These are phyloP conservation scores for Anabas testudineus DNA, from an alignment of 2,797 vertebrate species.

Conservation along the genomic window DNA sequence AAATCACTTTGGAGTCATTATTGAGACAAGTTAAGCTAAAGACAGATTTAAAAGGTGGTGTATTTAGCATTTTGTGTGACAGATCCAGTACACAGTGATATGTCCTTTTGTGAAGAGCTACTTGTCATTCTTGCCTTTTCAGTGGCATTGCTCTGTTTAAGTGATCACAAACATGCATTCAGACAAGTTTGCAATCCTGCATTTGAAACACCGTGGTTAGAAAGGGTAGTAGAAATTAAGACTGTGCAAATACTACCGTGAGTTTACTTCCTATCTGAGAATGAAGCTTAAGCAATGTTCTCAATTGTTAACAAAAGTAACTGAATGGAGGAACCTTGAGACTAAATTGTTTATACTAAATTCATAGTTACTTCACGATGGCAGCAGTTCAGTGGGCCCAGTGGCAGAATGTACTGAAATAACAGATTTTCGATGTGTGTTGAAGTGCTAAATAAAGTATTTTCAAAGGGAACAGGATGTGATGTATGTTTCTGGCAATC, in stretches of 20 bases:
- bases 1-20: neutral
- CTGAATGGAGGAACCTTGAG: too few relatives aligned
- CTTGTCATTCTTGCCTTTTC: neutral
- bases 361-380: too few relatives aligned
- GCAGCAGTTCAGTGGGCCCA: too few relatives aligned
- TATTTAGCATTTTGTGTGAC: conserved; percentile 12
- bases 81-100: neutral
- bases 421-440: conserved; percentile 1
- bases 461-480: conserved; percentile 10
- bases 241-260: neutral
- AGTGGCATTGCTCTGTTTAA: neutral
- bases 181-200: conserved; percentile 23
- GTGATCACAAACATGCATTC: conserved; percentile 24
- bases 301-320: too few relatives aligned
- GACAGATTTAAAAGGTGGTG: conserved; percentile 13
- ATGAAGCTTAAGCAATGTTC: too few relatives aligned
- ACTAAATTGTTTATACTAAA: too few relatives aligned
- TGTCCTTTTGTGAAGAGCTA: conserved; percentile 8
- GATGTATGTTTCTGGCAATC: conserved; percentile 22
- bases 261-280: too few relatives aligned
- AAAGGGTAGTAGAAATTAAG: too few relatives aligned
- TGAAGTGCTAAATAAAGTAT: conserved; percentile 9
- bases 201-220: neutral
- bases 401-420: conserved; percentile 5
- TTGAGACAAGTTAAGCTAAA: neutral